phyloP scores from a whole-genome alignment of 2,113 vertebrate genomes.

The Accipiter cooperii region DNA sequence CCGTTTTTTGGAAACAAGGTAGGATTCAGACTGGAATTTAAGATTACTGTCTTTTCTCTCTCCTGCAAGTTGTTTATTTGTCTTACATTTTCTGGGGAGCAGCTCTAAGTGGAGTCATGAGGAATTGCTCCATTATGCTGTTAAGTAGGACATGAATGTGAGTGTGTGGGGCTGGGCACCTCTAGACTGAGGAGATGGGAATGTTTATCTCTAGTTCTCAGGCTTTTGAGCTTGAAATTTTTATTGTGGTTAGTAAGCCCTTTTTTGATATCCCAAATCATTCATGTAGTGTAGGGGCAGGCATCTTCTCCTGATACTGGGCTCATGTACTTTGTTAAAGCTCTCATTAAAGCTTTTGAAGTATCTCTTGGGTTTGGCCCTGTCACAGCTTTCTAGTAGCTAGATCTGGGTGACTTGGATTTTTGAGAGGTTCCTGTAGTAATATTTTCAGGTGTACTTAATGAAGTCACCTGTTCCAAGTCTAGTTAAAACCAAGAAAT shows the following conservation, averaged over 20 bases:
- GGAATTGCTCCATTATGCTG: neutral
- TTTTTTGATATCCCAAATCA: rapidly evolving
- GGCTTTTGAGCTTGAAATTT: neutral
- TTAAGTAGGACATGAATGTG: rapidly evolving
- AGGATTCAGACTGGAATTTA: neutral
- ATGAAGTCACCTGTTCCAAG: neutral
- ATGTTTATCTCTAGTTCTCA: too few species aligned
- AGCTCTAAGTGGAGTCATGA: neutral
- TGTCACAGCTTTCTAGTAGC: neutral
- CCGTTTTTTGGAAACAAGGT: rapidly evolving
- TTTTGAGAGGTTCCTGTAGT: neutral
- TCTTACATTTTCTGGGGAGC: neutral
- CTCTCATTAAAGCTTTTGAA: neutral
- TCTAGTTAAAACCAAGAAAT: neutral
- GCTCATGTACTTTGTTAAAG: neutral
- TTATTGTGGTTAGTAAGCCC: rapidly evolving
- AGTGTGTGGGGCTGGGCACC: neutral
- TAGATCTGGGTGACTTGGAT: neutral
- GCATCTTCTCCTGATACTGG: neutral
- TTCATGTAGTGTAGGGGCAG: neutral
- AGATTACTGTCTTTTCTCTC: neutral
- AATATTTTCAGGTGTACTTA: neutral
- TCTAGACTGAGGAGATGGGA: neutral
- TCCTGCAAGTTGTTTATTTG: neutral
- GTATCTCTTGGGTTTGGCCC: neutral